These are phyloP conservation scores for Lerista edwardsae DNA, from an alignment of 2,797 vertebrate genomes.

Conservation along the genomic window DNA sequence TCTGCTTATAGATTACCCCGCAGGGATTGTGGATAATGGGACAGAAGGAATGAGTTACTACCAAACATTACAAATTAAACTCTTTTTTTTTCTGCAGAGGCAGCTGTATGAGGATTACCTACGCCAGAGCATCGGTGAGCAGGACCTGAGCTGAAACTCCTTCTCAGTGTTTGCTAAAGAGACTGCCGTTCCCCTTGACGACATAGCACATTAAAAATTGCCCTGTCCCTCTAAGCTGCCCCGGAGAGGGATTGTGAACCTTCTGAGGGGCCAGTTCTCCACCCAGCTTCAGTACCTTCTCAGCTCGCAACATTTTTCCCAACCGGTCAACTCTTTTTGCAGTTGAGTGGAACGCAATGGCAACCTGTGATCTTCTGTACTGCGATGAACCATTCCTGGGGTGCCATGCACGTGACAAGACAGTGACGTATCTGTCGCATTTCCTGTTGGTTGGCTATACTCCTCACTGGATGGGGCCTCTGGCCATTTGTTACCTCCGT, in stretches of 20 bases:
- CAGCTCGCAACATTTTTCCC: background rate
- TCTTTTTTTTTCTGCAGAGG: constrained; percentile 71
- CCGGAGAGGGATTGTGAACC: background rate
- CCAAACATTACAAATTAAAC: background rate
- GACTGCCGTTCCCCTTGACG: background rate
- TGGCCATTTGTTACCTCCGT: background rate
- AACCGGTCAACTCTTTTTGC: background rate
- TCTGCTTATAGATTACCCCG: too few relatives aligned
- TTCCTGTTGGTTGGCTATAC: background rate
- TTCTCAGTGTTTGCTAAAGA: background rate
- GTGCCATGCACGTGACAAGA: background rate
- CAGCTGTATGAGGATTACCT: constrained; percentile 87
- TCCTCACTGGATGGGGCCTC: background rate
- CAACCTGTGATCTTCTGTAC: background rate
- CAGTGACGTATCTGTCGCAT: background rate
- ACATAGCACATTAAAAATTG: background rate
- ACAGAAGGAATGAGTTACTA: background rate
- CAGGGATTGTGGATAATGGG: background rate
- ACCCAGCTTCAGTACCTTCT: background rate
- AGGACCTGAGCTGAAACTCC: constrained; percentile 78
- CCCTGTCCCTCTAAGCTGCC: background rate
- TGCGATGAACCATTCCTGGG: background rate
- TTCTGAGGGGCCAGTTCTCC: background rate
- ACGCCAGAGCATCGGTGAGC: constrained; percentile 84
- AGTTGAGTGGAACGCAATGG: background rate